Conservation (phyloP, 2,113 vertebrate genomes). For the Trinectes maculatus region DNA sequence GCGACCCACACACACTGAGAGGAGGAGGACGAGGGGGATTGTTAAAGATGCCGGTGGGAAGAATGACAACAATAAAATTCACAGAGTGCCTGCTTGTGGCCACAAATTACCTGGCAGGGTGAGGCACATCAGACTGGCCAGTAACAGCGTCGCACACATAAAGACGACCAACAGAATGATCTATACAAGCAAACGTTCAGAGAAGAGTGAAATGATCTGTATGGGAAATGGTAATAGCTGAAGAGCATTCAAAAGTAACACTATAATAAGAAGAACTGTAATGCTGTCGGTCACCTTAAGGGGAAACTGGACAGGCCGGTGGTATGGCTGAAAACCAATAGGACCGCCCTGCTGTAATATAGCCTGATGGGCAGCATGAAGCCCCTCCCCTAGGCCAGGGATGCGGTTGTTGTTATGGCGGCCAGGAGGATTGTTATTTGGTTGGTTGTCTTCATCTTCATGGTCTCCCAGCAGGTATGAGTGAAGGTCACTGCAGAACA, state of each 20-base stretch:
- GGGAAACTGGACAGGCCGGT: constrained; percentile 90
- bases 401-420: constrained; percentile 90
- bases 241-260: background rate
- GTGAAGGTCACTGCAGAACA: constrained; percentile 89
- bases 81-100: background rate
- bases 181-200: constrained; percentile 73
- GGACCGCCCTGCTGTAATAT: constrained; percentile 95
- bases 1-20: constrained; percentile 90
- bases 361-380: constrained; percentile 96
- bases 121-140: constrained; percentile 96
- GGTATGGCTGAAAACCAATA: constrained; percentile 94
- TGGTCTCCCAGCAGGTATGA: constrained; percentile 95
- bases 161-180: constrained; percentile 92
- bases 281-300: constrained; percentile 84
- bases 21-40: background rate
- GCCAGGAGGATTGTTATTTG: constrained; percentile 58
- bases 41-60: background rate
- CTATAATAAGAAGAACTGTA: background rate
- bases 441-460: constrained; percentile 92
- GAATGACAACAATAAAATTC: background rate
- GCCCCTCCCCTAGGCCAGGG: constrained; percentile 91
- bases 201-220: background rate
- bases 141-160: constrained; percentile 93
- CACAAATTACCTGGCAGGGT: constrained; percentile 89
- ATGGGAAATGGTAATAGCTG: background rate